Base-by-base conservation (phyloP, 2,113 vertebrate species). In the Enhydra lutris region DNA sequence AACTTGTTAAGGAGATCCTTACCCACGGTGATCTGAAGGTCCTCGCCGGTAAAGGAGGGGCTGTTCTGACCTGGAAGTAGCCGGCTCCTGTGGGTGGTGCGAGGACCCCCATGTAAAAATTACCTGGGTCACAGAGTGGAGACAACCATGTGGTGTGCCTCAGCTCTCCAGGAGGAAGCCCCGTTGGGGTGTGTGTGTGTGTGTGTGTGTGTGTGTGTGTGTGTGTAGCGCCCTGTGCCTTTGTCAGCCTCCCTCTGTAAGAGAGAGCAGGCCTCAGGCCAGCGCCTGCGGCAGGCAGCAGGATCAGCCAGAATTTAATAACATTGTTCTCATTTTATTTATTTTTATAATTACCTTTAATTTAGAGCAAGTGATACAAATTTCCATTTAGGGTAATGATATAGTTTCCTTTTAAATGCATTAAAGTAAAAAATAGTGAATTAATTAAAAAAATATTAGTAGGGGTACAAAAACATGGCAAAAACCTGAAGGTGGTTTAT, bases 331-430 rank as follows among this genome's bases (percentile, higher is more conserved):
- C 95, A 79, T 95, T 98, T 98, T 98, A 98, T 98, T 98, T 98
- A 98, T 98, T 98, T 98, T 98, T 98, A 98, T 98, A 98, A 98
- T 98, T 98, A 98, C 97, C 97, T 98, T 97, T 98, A 98, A 98
- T 98, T 98, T 98, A 98, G 97, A 97, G 97, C 97, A 98, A 97
- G 97, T 91, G 97, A 97, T 98, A 97, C 98, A 98, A 95, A 98
- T 97, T 98, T 98, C 96, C 97, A 98, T 98, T 98, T 98, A 97
- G 97, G 97, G 97, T 98, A 98, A 98, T 98, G 96, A 97, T 98
- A 98, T 94, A 97, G 96, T 98, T 98, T 98, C 89, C 91, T 91
- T 89, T 98, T 97, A 98, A 98, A 97, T 97, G 96, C 97, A 97
- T 98, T 98, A 97, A 98, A 98, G 97, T 98, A 98, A 98, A 98